Percentiles rank a stretch among this genome's conserved stretches.
These are phyloP conservation scores for Aphelenchoides besseyi DNA, from an alignment of 1,140 invertebrate genomes.

Conservation along the genomic window DNA sequence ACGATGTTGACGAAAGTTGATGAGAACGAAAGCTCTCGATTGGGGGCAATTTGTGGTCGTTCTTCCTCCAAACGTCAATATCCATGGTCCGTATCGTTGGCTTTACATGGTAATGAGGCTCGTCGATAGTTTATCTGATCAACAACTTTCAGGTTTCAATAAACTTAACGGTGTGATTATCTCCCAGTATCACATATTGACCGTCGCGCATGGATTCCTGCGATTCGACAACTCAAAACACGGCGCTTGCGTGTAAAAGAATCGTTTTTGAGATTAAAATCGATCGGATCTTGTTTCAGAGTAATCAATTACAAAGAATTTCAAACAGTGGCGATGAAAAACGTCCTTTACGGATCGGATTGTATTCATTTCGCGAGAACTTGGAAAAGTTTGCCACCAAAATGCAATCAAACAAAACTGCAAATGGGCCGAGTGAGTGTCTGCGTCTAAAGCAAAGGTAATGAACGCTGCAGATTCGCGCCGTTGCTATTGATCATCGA, in stretches of 20 bases:
- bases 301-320: conserved; percentile 22
- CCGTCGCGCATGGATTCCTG: conserved; percentile 29
- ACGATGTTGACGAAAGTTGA: conserved; percentile 1
- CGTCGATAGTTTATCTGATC: no score
- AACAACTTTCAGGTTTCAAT: conserved; percentile 19
- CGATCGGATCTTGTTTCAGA: neutral
- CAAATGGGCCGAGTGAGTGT: no score
- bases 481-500: conserved; percentile 28
- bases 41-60: conserved; percentile 8
- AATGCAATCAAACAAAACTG: neutral
- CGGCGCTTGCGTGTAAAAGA: conserved; percentile 20
- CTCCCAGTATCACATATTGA: conserved; percentile 29
- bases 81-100: conserved; percentile 30
- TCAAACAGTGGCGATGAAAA: conserved; percentile 4
- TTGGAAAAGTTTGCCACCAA: neutral
- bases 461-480: conserved; percentile 31
- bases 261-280: neutral
- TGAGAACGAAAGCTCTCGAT: neutral
- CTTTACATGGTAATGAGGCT: neutral
- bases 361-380: conserved; percentile 30
- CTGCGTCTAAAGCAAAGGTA: no score
- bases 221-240: conserved; percentile 19
- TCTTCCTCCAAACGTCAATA: neutral
- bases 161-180: conserved; percentile 33
- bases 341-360: conserved; percentile 32